Evolutionary conservation across 2,113 vertebrate genomes (phyloP).

Genomic region (Carlito syrichta): DNA sequence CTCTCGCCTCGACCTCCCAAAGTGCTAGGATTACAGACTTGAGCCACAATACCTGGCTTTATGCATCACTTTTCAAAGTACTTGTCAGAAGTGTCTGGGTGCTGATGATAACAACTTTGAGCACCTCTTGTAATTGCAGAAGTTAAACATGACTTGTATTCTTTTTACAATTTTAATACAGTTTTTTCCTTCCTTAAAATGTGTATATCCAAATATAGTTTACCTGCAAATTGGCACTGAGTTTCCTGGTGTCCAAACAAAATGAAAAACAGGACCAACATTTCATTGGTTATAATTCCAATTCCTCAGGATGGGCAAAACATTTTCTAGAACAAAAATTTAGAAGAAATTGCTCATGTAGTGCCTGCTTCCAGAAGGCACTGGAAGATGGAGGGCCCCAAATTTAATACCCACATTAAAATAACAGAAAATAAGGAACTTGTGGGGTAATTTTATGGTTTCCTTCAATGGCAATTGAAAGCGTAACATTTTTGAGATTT

Average conservation of each 20-base stretch:
- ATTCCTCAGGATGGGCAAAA: not conserved
- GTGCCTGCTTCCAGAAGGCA: not conserved
- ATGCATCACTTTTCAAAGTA: no score
- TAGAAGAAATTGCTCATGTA: not conserved
- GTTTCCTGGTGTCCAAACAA: constrained; percentile 1
- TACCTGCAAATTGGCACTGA: not conserved
- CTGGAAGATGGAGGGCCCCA: not conserved
- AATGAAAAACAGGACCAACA: not conserved
- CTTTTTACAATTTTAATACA: no score
- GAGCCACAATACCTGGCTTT: no score
- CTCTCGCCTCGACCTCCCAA: no score
- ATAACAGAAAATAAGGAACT: not conserved
- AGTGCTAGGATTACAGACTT: no score
- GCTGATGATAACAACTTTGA: no score
- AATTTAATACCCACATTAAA: not conserved
- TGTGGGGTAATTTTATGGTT: not conserved
- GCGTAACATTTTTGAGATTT: not conserved
- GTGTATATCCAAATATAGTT: not conserved
- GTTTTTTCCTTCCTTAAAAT: no score
- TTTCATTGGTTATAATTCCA: not conserved
- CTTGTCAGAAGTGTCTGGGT: no score
- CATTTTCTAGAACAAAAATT: not conserved
- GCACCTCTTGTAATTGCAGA: no score
- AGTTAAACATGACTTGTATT: no score
- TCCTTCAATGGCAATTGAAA: not conserved